A percentile compares a stretch with the other conserved stretches of the same genome.
These are phyloP conservation scores for Glaucopsyche alexis DNA, from an alignment of 2,888 invertebrate species.

Conservation along the genomic window DNA sequence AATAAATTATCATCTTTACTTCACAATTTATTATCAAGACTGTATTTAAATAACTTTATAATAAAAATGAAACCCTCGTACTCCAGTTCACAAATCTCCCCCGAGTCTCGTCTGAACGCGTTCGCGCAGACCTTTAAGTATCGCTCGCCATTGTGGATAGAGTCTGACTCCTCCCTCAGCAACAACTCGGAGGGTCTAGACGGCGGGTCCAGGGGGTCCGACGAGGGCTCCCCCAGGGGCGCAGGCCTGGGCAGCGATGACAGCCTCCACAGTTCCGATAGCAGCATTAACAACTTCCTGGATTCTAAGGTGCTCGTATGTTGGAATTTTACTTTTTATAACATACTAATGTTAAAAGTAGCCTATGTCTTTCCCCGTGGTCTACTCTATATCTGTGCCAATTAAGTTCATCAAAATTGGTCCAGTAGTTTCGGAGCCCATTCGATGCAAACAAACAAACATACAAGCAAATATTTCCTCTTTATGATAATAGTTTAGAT, in stretches of 20 bases:
- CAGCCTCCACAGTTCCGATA: constrained; percentile 58
- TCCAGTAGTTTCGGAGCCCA: no score
- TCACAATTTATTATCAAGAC: no score
- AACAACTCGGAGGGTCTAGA: constrained; percentile 41
- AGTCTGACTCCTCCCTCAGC: constrained; percentile 68
- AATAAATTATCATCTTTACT: no score
- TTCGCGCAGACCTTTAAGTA: constrained; percentile 74
- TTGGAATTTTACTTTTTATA: background rate
- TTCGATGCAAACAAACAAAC: no score
- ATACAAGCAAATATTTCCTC: no score
- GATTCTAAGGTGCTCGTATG: constrained; percentile 60
- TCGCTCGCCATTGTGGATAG: constrained; percentile 74
- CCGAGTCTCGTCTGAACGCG: constrained; percentile 51
- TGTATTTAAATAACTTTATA: no score
- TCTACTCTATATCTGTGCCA: no score
- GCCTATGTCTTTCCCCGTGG: no score
- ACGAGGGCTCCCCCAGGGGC: constrained; percentile 52
- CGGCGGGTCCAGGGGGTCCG: constrained; percentile 58
- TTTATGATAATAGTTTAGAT: no score
- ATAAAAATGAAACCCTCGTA: constrained; percentile 37
- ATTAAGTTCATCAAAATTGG: no score
- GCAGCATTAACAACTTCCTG: constrained; percentile 73
- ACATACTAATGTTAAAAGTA: no score
- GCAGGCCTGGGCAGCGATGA: constrained; percentile 59
- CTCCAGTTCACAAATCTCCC: constrained; percentile 34